Conservation (phyloP, 2,888 invertebrate genomes). For the Drosophila algonquin region DNA sequence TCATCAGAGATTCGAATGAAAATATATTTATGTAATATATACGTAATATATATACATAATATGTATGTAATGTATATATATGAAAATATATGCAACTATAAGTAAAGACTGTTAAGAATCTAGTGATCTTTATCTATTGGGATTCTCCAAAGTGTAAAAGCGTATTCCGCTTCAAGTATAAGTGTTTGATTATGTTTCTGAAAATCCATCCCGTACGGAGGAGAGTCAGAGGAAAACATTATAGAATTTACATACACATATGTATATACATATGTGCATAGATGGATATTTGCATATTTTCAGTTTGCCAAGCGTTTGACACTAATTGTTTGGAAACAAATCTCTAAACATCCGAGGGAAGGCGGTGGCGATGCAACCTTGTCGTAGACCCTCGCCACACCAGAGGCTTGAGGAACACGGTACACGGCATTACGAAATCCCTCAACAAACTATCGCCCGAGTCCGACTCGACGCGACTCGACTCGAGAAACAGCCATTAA, state of each 20-base stretch:
- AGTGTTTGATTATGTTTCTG: slow-evolving; percentile 17
- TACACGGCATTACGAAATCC: slow-evolving; percentile 56
- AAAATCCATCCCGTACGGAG: slow-evolving; percentile 6
- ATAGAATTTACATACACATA: slow-evolving; percentile 9
- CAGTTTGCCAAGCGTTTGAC: slow-evolving; percentile 75
- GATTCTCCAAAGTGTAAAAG: no score
- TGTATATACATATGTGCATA: slow-evolving; percentile 29
- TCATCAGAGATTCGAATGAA: no score
- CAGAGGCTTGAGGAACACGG: neutral
- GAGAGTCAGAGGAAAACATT: slow-evolving; percentile 8
- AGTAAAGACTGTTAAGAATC: no score
- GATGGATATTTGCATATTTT: slow-evolving; percentile 69
- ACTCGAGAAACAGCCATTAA: slow-evolving; percentile 27
- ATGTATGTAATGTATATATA: no score
- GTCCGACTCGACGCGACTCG: no score
- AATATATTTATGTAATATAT: no score
- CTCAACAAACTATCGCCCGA: slow-evolving; percentile 28
- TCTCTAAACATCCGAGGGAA: slow-evolving; percentile 41
- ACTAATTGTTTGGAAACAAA: slow-evolving; percentile 71
- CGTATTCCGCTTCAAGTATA: no score
- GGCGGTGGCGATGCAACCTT: slow-evolving; percentile 24
- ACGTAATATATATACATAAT: no score
- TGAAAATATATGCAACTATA: no score
- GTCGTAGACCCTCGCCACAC: slow-evolving; percentile 31
- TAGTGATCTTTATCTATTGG: no score